Evolutionary conservation across 2,888 invertebrate genomes (phyloP), one percentile per base, ranked within the genome.

Genomic region (Formica aserva): DNA sequence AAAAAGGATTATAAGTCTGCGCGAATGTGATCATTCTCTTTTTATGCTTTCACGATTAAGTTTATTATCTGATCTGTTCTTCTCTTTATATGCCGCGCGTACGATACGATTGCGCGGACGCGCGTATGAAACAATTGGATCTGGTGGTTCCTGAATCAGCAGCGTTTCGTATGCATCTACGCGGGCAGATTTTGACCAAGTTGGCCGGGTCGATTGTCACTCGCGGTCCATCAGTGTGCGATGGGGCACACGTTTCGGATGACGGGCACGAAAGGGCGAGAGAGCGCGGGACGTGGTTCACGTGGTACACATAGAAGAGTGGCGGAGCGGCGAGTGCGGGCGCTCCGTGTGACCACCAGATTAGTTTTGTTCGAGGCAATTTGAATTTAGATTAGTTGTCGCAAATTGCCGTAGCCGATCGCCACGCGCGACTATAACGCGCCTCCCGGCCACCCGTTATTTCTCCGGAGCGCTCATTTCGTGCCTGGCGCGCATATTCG

Each of bases 371-470:
- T 93, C 92, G 92, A 92, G 91, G 92, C 92, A 93, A 94, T 94
- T 94, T 94, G 94, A 94, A 94, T 94, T 94, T 94, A 94, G 93
- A 94, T 94, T 94, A 94, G 94, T 93, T 94, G 94, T 93, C 92
- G 92, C 93, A 93, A 92, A 94, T 94, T 93, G 93, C 91, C 91
- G 89, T 88, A 87, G 89, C 91, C 91, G 90, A 92, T 92, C 90
- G 90, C 88, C 87, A 82, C 84, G 86, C 84, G 85, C 85, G 75
- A 71, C 71, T 69, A 77, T 83, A 82, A 69, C 85, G 74, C 85
- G 78, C 32, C 74, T 67, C 55, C 76, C 72, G 74, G 75, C 38
- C 85, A 11, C 32, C 52, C 76, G 74, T 80, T 75, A 83, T 88
- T 85, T 85, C 88, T 83, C 83, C 13, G 48, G 48, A 22, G 82